Evolutionary conservation across 2,888 invertebrate genomes (phyloP), one percentile per base, ranked within the genome.

Genomic region (Macrosiphum euphorbiae): DNA sequence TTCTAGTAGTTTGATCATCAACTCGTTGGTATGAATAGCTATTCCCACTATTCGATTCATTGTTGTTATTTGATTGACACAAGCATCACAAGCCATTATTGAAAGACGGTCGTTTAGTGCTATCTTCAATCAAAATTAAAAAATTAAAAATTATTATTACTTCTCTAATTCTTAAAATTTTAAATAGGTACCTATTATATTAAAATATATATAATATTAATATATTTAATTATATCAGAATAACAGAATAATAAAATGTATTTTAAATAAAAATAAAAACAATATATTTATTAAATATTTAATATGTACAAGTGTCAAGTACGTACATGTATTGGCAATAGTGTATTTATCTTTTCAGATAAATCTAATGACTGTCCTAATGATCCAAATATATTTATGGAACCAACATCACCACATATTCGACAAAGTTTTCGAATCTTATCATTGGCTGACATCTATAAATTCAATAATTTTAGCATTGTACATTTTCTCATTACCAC

Each of bases 331-430:
- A 94, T 90, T 61, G 90, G 86, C 41, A 94, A 86, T 24, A 94
- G 3, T 47, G 61, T 87, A 67, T 94, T 94, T n/a, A 94, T 94
- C 28, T 90, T 94, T 86, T 94, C 94, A 86, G 94, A 58, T 67
- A 94, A 41, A 86, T 94, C 86, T 26, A 90, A 67, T 20, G 86
- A 86, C 47, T 94, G 94, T 44, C 94, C 94, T 13, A 94, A 16
- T n/a, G 86, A 90, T 94, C 94, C 94, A 90, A 90, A 94, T 94
- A 94, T 94, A 87, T 94, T 86, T 41, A 94, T 87, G 16, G 94
- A 90, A 52, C 94, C 94, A 7, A 90, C 61, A 41, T 94, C 86
- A 52, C 94, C 94, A 44, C 94, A 94, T 67, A 94, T 94, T 55
- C 94, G 94, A n/a, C 94, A 94, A 61, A 94, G 90, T 94, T 94